Base-by-base conservation (phyloP, 2,797 vertebrate genomes). In the Melanotaenia nigrans region DNA sequence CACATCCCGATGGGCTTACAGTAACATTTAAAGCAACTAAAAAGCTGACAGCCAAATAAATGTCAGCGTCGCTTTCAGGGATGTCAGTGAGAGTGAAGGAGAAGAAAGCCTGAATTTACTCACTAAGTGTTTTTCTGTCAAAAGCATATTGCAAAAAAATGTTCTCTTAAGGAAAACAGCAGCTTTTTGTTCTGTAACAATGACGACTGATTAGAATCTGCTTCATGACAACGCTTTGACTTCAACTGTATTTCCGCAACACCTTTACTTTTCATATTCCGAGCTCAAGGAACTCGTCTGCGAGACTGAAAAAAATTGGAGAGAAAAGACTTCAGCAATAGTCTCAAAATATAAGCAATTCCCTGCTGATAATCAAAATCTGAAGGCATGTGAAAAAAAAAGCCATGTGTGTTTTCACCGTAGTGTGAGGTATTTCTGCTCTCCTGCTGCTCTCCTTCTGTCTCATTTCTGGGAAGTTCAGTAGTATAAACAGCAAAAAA, bases 381-480 rank as follows among this genome's bases (percentile, higher is more conserved):
- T 76, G 74, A 73, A 76, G 56, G 64, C 65, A 2, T 32, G 53
- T 63, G 45, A 10, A 9, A 25, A 32, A 32, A 59, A 56, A 73
- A 58, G 68, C 74, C n/a, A 7, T 60, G 77, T 28, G 11, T 67
- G 65, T 70, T 77, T 84, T 79, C 53, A 78, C 56, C 45, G 13
- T 33, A 64, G 83, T 68, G 72, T 82, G 82, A 86, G 79, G 85
- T 83, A 78, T 88, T 89, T 81, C 72, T 28, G 36, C 71, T 79
- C 84, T 63, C 81, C 85, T n/a, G 68, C 83, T 79, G 82, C 22
- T 79, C 65, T 60, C 71, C 75, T 45, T 78, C 80, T 71, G 82
- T 79, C 78, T 92, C 83, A 90, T 87, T 93, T 93, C 90, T 93
- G 90, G 89, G 92, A 93, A 92, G 78, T 74, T 70, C 66, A 62